Percentiles rank a stretch among this genome's conserved stretches.
Evolutionary conservation across 92 coral and sea anemone genomes (phyloP).

Genomic region (Zoanthus gigantus): DNA sequence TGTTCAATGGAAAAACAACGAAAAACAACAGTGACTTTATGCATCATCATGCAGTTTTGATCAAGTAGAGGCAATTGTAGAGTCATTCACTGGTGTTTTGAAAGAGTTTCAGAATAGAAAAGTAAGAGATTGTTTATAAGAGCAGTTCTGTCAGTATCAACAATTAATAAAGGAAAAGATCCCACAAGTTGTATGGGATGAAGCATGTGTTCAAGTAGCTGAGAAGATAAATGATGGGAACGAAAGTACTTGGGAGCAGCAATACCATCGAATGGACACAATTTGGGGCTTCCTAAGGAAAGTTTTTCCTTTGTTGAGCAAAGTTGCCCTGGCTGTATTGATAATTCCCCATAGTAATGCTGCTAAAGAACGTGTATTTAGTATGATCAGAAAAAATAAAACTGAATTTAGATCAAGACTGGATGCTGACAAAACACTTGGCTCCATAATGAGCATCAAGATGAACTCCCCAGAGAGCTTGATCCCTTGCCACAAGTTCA

Average conservation of each 20-base stretch:
- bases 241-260: background rate
- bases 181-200: constrained; percentile 31
- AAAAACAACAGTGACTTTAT: constrained; percentile 1
- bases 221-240: background rate
- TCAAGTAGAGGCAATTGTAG: background rate
- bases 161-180: background rate
- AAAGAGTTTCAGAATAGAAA: background rate
- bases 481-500: constrained; percentile 51
- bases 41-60: background rate
- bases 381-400: constrained; percentile 45
- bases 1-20: constrained; percentile 44
- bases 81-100: background rate
- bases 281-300: constrained; percentile 41
- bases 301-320: background rate
- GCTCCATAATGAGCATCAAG: constrained; percentile 32
- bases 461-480: constrained; percentile 47
- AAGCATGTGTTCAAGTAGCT: background rate
- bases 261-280: constrained; percentile 47
- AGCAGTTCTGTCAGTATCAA: background rate
- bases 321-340: constrained; percentile 15
- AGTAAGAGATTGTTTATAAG: background rate
- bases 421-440: constrained; percentile 26
- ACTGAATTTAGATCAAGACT: constrained; percentile 45
- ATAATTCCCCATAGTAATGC: constrained; percentile 41
- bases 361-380: constrained; percentile 31